Evolutionary conservation across 2,888 invertebrate species (phyloP), one percentile per base, ranked within the genome.

Genomic region (Amiota communis): DNA sequence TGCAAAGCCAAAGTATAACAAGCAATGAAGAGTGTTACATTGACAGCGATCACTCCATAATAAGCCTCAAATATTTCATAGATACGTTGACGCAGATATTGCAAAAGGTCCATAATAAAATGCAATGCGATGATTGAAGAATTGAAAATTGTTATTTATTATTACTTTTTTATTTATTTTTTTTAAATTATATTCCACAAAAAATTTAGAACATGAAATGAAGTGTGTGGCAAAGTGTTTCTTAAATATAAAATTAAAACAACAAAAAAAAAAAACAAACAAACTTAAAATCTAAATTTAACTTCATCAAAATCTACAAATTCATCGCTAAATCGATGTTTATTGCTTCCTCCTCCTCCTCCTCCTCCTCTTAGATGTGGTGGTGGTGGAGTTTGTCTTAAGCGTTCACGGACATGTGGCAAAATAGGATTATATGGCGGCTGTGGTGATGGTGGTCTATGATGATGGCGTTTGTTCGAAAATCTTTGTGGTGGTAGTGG

Each of bases 381-480:
- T 23, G 11, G 17, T 36, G 56, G 56, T 13, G 8, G 36, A 36
- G 46, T 17, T 12, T 3, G 63, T 17, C n/a, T n/a, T 46, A 63
- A 36, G 8, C 46, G 23, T 36, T 63, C 46, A 46, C 15, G 23
- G 23, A 75, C 72, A 68, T 73, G 53, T 1, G 79, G 77, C 70
- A 79, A 57, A 23, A 77, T 57, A n/a, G 79, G 77, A 72, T 76
- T 70, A 10, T 12, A 57, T 53, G 17, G 23, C 11, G n/a, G 13
- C 10, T n/a, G 15, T 0, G 67, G n/a, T 74, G 74, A 13, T 0
- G 67, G n/a, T 74, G 74, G 36, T 36, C 36, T 23, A 3, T 23
- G 23, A 23, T 23, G 36, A 6, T 36, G 36, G 79, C 81, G 13
- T 64, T 4, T 65, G 48, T 63, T 36, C 3, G 12, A 13, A 63